Percentiles rank a stretch among this genome's conserved stretches.
These are phyloP conservation scores for Philypnodon macrostomus DNA, from an alignment of 2,797 vertebrate genomes.

Conservation along the genomic window DNA sequence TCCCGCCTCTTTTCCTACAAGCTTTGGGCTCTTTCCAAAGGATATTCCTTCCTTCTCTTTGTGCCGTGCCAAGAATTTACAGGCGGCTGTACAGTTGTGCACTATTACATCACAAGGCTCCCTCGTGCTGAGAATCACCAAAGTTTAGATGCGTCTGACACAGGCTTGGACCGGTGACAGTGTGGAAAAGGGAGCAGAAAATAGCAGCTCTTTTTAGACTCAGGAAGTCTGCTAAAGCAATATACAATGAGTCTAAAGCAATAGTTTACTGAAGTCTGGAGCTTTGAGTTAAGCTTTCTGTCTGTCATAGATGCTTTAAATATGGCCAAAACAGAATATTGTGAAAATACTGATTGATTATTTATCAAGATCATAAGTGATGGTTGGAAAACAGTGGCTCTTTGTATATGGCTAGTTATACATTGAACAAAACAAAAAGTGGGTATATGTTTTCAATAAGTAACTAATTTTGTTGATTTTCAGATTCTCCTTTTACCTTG, in stretches of 20 bases:
- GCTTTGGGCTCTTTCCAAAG: slow-evolving; percentile 61
- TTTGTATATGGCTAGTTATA: too few relatives aligned
- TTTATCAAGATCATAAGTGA: too few relatives aligned
- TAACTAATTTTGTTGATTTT: too few relatives aligned
- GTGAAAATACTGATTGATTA: too few relatives aligned
- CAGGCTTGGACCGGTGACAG: slow-evolving; percentile 4
- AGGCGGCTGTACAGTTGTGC: slow-evolving; percentile 54
- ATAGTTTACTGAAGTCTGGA: not conserved
- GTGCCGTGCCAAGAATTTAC: slow-evolving; percentile 52
- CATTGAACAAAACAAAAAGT: too few relatives aligned
- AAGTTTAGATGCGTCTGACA: slow-evolving; percentile 29
- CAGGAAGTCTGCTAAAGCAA: slow-evolving; percentile 21
- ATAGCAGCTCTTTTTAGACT: not conserved
- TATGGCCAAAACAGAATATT: too few relatives aligned
- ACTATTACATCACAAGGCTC: slow-evolving; percentile 69
- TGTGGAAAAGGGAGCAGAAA: slow-evolving; percentile 16
- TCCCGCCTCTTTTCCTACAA: slow-evolving; percentile 23
- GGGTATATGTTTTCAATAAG: too few relatives aligned
- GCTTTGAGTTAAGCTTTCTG: not conserved
- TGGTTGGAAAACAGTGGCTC: too few relatives aligned
- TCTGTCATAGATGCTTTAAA: too few relatives aligned
- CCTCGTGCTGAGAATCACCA: slow-evolving; percentile 38
- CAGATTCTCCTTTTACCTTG: too few relatives aligned
- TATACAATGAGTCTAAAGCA: not conserved
- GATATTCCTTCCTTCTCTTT: slow-evolving; percentile 62